Conservation (phyloP, 2,888 invertebrate genomes). For the Acronicta leporina region DNA sequence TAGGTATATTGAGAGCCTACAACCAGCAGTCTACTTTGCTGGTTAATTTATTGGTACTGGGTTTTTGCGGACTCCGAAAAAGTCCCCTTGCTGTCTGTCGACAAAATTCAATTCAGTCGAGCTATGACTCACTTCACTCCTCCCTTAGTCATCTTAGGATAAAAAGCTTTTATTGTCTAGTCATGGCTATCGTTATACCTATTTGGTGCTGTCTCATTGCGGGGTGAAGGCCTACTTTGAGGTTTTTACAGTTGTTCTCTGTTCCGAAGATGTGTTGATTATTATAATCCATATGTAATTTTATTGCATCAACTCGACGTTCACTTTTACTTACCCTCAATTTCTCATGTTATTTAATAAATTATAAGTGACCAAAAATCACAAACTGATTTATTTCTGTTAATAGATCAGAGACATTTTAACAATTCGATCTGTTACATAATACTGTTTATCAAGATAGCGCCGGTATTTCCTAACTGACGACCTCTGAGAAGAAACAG, state of each 20-base stretch:
- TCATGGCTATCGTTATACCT: conserved; percentile 14
- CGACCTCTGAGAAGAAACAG: too few species aligned
- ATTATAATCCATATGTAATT: not conserved
- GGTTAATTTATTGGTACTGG: too few species aligned
- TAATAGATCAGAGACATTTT: too few species aligned
- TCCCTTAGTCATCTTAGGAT: conserved; percentile 8
- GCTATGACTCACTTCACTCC: conserved; percentile 27
- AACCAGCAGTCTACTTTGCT: too few species aligned
- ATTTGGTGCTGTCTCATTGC: conserved; percentile 15
- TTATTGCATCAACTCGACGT: not conserved
- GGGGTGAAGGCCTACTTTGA: not conserved
- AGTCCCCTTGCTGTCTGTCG: conserved; percentile 2
- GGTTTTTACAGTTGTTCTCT: not conserved
- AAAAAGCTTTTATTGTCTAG: not conserved
- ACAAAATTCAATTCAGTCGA: not conserved
- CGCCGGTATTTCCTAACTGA: too few species aligned
- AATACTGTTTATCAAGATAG: too few species aligned
- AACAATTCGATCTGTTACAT: too few species aligned
- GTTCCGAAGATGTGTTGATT: too few species aligned
- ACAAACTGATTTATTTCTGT: too few species aligned
- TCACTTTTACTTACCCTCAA: not conserved
- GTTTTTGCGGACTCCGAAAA: not conserved
- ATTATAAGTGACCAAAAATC: too few species aligned
- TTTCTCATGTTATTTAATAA: too few species aligned
- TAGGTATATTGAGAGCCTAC: too few species aligned